phyloP scores from a whole-genome alignment of 2,888 invertebrate species.

The Malachius bipustulatus region DNA sequence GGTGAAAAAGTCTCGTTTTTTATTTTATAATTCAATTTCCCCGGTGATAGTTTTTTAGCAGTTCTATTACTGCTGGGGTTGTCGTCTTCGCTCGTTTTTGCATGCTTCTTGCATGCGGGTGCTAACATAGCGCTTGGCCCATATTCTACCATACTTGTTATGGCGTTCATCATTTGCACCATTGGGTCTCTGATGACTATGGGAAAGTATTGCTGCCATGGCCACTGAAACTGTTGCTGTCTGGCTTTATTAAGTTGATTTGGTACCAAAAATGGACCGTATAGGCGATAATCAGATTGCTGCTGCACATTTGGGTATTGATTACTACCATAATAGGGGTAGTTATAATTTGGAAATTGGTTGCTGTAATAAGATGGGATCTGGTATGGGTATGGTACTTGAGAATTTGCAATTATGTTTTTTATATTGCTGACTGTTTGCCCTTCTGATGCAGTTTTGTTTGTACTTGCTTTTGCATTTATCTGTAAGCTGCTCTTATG shows the following conservation, averaged over 20 bases:
- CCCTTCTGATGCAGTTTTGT: slow-evolving; percentile 20
- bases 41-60: not conserved
- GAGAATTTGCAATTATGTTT: slow-evolving; percentile 25
- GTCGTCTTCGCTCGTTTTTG: not conserved
- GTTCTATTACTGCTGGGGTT: not conserved
- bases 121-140: slow-evolving; percentile 44
- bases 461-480: slow-evolving; percentile 6
- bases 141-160: slow-evolving; percentile 45
- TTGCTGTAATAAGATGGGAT: slow-evolving; percentile 16
- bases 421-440: slow-evolving; percentile 30
- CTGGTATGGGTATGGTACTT: slow-evolving; percentile 9
- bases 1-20: slow-evolving; percentile 19
- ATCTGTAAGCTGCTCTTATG: too few relatives aligned
- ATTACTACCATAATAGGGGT: slow-evolving; percentile 5
- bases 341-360: slow-evolving; percentile 11
- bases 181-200: slow-evolving; percentile 47
- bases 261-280: slow-evolving; percentile 11
- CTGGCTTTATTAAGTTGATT: slow-evolving; percentile 8
- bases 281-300: not conserved
- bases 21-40: slow-evolving; percentile 14
- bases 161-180: slow-evolving; percentile 41
- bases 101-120: slow-evolving; percentile 23
- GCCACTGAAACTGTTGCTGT: slow-evolving; percentile 36
- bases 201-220: slow-evolving; percentile 44
- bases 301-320: not conserved